Conservation (phyloP, 2,888 invertebrate genomes). For the Drosophila mimica region DNA sequence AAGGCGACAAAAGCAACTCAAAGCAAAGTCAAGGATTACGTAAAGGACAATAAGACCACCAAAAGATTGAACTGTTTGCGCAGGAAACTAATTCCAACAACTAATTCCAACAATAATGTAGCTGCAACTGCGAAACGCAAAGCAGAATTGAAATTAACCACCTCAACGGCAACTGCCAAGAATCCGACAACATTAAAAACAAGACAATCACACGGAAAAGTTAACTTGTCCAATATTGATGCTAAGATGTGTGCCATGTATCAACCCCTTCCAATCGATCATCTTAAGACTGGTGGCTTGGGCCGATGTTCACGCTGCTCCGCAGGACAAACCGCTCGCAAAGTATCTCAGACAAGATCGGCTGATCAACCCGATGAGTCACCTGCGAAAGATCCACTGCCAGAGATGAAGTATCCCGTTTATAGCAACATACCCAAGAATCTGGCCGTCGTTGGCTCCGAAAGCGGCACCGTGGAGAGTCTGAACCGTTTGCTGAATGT, state of each 20-base stretch:
- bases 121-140: background rate
- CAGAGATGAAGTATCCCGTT: constrained; percentile 72
- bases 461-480: constrained; percentile 82
- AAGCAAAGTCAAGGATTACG: background rate
- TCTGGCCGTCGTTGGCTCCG: constrained; percentile 83
- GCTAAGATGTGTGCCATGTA: constrained; percentile 6
- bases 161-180: background rate
- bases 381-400: background rate
- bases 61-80: background rate
- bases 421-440: constrained; percentile 64
- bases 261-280: background rate
- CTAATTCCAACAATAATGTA: background rate
- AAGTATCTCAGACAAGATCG: constrained; percentile 1
- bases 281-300: background rate
- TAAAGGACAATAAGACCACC: background rate
- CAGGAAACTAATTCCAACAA: background rate
- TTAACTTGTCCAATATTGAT: background rate
- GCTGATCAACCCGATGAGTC: background rate
- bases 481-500: constrained; percentile 73
- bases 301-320: background rate
- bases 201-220: background rate
- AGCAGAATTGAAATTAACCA: background rate
- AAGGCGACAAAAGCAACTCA: background rate
- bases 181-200: background rate
- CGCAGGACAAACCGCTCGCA: background rate